Evolutionary conservation across 2,113 vertebrate genomes (phyloP), one percentile per base, ranked within the genome.

Genomic region (Fregetta grallaria): DNA sequence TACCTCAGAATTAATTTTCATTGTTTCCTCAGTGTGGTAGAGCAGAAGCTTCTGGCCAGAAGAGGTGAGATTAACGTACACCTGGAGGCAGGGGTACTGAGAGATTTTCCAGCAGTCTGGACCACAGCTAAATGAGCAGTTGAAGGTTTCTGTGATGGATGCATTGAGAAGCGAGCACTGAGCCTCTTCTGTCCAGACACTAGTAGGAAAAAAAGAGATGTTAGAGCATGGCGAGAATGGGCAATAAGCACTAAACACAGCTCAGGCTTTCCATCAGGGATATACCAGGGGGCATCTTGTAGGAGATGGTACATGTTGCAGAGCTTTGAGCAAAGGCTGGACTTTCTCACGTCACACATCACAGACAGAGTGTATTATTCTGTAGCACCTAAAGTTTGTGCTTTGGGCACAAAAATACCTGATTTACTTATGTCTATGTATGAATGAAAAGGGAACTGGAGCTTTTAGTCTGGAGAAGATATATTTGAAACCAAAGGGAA

Each of bases 121-220:
- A 45, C 99, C 99, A 4, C 99, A 99, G 98, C 98, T 99, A 97
- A 99, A 99, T 2, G 98, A 99, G 88, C 99, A 99, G 97, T 99
- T 99, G 42, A 99, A 98, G 21, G 99, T 98, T 96, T 98, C 98
- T 38, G 98, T 98, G 88, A 99, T 98, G 90, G 98, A 99, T 27
- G 98, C 98, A 32, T 99, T 99, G 80, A 99, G 96, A 40, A 99
- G 96, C 0, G 98, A 98, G 94, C 99, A 99, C 62, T 98, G 98
- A 13, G 98, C 96, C 94, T 99, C 98, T 76, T 98, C 98, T 3
- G 99, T 99, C 99, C 99, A 99, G 76, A 99, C 98, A 19, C 99
- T 99, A 82, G 21, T 3, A 91, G 62, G 73, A 76, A 96, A 82
- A 89, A 90, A 81, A 83, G 52, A 91, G 49, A 92, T 15, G 29